Base-by-base conservation (phyloP, 1,140 invertebrate species). In the Centruroides vittatus region DNA sequence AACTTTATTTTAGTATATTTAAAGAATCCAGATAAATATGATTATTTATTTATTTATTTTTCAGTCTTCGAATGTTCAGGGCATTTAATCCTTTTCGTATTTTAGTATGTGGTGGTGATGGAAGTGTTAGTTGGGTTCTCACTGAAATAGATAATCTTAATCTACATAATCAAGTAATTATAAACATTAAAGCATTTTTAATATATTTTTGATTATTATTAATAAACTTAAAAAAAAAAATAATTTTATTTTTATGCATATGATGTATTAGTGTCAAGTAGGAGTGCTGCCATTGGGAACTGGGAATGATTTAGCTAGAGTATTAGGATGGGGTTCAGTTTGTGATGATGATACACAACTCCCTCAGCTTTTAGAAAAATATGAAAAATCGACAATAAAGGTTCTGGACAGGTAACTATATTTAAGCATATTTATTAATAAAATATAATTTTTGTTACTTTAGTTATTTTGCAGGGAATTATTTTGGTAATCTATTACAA, bases 321-420 rank as follows among this genome's bases (percentile, higher is more conserved):
- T 89, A 11, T 73, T 92, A 47, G 86, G 86, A 36, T 92, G 89
- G 89, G 88, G 88, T 51, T 78, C 89, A 9, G 88, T 88, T 2
- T 97, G 93, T 72, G 93, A 97, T 70, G 91, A 95, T 71, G 93
- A 96, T 67, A 86, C 92, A 6, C 89, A 95, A 74, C 77, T 97
- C 51, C 88, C 90, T 12, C 86, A 92, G 67, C 79, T 96, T 41
- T 74, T 98, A 7, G 92, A 97, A 70, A 86, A 89, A 62, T 92
- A 96, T 71, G 93, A 97, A 76, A 85, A 89, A 67, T 91, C 93
- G 8, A 86, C 91, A 65, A 93, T 91, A 50, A 96, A 95, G 77
- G 94, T 96, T 85, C 77, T 98, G 41, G 93, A 98, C 75, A 84
- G 91, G 80, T 86, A 68, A 54, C 35, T 41, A 41, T 41, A 5